Evolutionary conservation across 2,888 invertebrate species (phyloP), one percentile per base, ranked within the genome.

Genomic region (Auanema sp.): DNA sequence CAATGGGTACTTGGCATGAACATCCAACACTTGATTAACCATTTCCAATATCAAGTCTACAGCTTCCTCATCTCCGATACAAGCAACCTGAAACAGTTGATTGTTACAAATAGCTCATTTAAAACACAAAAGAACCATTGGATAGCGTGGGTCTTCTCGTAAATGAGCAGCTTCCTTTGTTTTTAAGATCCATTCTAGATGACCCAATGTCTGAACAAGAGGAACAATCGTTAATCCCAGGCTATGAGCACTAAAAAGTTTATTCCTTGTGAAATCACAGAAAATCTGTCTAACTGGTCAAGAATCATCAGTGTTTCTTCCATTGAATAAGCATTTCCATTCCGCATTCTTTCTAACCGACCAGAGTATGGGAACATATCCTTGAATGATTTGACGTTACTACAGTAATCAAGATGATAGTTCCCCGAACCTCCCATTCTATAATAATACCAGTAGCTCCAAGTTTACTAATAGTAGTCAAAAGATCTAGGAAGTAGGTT

Each of bases 161-260:
- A 91, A 85, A 61, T 89, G 87, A 59, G 87, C 85, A 78, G 89
- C 91, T 60, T 89, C 86, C 40, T 88, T 84, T 21, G 90, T 86
- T 81, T 92, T 92, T 54, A 92, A 85, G 0, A 89, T 88, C 85
- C 90, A 90, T 84, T 92, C 92, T 85, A 92, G 85, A 83, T 92
- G 92, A 0, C 91, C 92, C 83, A 92, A 91, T 0, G 91, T 91
- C 85, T 91, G 92, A 8, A 92, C 86, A 51, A 92, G 85, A 0
- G 92, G 92, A 75, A 92, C 90, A 0, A 90, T 89, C 66, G 88
- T 88, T 0, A 92, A 86, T 18, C 68, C 68, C 14, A 67, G n/a
- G 2, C 52, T 49, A 16, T 88, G 86, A 60, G 88, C 87, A 60
- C 76, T 76, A 24, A 53, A 75, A 52, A 24, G 21, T 41, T 47